phyloP scores from a whole-genome alignment of 2,113 vertebrate genomes.

The Zootoca vivipara region DNA sequence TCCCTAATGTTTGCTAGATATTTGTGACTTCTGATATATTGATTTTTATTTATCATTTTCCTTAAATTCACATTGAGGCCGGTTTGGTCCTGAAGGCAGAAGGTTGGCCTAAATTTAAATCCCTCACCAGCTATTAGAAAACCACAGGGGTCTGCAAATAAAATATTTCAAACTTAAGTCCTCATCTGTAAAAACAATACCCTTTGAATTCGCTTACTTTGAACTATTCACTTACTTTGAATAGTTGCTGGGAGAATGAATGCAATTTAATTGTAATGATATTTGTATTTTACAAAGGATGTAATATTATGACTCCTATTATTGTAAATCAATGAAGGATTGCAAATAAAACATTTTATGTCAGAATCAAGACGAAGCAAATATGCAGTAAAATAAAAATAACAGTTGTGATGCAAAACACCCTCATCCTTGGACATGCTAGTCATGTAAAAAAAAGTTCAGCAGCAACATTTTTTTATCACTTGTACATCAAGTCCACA shows the following conservation, averaged over 20 bases:
- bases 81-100: not conserved
- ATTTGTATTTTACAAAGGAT: not conserved
- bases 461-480: not conserved
- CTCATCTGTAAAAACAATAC: not conserved
- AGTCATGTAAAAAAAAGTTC: not conserved
- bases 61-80: not conserved
- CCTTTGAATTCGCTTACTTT: no score
- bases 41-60: not conserved
- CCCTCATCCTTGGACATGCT: not conserved
- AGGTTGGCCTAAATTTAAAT: not conserved
- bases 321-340: not conserved
- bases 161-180: not conserved
- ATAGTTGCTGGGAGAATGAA: not conserved
- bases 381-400: not conserved
- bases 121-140: not conserved
- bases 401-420: not conserved
- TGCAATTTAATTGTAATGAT: not conserved
- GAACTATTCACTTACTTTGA: not conserved
- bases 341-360: not conserved
- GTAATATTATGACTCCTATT: not conserved
- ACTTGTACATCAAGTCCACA: not conserved
- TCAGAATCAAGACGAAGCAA: not conserved
- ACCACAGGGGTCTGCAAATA: not conserved
- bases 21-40: not conserved
- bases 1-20: not conserved